These are phyloP conservation scores for Aleiodes testaceus DNA, from an alignment of 2,888 invertebrate genomes.

Conservation along the genomic window DNA sequence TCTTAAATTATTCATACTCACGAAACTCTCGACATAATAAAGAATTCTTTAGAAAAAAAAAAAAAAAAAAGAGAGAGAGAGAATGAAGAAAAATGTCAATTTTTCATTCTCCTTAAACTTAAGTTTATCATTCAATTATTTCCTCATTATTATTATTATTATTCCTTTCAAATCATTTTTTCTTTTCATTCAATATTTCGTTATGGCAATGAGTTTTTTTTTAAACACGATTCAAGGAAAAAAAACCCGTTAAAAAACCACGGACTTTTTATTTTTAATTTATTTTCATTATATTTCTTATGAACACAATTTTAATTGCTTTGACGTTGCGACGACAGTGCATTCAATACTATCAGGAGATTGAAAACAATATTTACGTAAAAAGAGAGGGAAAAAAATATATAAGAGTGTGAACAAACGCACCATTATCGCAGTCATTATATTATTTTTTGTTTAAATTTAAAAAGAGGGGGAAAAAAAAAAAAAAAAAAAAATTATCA, in stretches of 20 bases:
- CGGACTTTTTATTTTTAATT: slow-evolving; percentile 18
- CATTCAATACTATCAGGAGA: slow-evolving; percentile 40
- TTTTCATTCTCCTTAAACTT: neutral
- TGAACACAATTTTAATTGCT: slow-evolving; percentile 46
- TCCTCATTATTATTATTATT: neutral
- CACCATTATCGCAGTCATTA: slow-evolving; percentile 38
- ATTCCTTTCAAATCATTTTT: neutral
- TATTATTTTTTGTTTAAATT: slow-evolving; percentile 31
- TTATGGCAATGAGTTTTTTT: slow-evolving; percentile 41
- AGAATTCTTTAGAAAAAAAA: slow-evolving; percentile 13
- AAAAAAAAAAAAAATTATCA: too few species aligned
- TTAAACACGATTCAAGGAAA: slow-evolving; percentile 15
- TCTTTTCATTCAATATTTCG: neutral
- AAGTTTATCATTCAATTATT: slow-evolving; percentile 13
- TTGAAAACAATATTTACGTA: slow-evolving; percentile 34
- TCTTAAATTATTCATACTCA: neutral
- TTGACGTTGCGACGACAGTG: slow-evolving; percentile 42
- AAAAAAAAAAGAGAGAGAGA: too few species aligned
- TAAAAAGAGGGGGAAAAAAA: too few species aligned
- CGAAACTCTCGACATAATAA: neutral
- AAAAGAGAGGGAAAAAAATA: neutral
- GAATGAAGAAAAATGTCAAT: slow-evolving; percentile 35
- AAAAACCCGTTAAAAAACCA: slow-evolving; percentile 16
- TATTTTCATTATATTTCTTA: slow-evolving; percentile 22
- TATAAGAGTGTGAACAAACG: slow-evolving; percentile 28